Base-by-base conservation (phyloP, 2,113 vertebrate genomes). In the Toxotes chatareus region DNA sequence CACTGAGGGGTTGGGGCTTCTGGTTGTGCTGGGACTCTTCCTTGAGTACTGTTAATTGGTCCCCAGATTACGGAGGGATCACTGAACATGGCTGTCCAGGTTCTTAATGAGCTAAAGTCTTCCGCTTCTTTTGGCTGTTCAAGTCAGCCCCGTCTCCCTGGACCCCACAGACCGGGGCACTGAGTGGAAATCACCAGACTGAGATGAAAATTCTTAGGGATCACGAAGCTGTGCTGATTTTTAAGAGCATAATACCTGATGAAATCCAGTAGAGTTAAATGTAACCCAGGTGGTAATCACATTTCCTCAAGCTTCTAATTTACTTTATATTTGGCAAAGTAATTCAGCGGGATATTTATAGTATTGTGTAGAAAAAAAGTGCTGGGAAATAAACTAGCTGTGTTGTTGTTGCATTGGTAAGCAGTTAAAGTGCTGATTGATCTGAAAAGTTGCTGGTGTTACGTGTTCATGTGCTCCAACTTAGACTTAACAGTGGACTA, bases 31-130 rank as follows among this genome's bases (percentile, higher is more conserved):
- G 42, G 62, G 60, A 78, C 38, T 82, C 31, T 64, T 76, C 71
- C 47, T 76, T 79, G 79, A 92, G 89, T 82, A 53, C 14, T 67
- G 70, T 79, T 94, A 94, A 95, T 95, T 95, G 93, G 93, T 90
- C 92, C 91, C 91, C 75, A 88, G 90, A 93, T 93, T 88, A 90
- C 79, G 57, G 72, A 55, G 32, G 79, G 85, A 88, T 90, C 89
- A 72, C 64, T 89, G 83, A 91, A 86, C 76, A 72, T 71, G 72
- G 36, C 72, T 77, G 57, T 67, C 59, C 79, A 61, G 81, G 62
- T 72, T 94, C 88, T 90, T 94, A 94, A 94, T 94, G 91, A 93
- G 90, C 75, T 71, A 31, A 65, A 70, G 75, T 67, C 76, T 49
- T 80, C 68, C 61, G 44, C 34, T 72, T 31, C 61, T 65, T 49